A percentile compares a stretch with the other conserved stretches of the same genome.
Evolutionary conservation across 2,797 vertebrate genomes (phyloP).

Genomic region (Danio choprae): DNA sequence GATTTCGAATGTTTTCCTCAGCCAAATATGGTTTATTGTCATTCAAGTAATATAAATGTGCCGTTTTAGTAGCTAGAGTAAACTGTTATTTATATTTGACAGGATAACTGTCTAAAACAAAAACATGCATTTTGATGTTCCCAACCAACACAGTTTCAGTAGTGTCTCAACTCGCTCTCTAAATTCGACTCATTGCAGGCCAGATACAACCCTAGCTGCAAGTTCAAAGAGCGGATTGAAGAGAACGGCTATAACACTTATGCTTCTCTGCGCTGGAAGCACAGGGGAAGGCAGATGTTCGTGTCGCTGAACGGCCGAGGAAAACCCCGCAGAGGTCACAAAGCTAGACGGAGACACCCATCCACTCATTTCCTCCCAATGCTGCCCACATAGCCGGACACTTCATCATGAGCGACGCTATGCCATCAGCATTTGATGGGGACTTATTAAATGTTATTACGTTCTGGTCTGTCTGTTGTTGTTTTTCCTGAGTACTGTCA

Average conservation of each 20-base stretch:
- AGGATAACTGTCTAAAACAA: not conserved
- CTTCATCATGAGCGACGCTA: constrained; percentile 54
- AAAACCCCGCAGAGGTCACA: constrained; percentile 80
- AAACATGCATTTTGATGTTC: not conserved
- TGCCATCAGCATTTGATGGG: constrained; percentile 72
- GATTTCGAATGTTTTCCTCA: too few species aligned
- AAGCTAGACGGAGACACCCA: constrained; percentile 84
- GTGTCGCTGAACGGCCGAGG: constrained; percentile 87
- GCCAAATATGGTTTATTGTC: too few species aligned
- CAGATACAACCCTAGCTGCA: constrained; percentile 89
- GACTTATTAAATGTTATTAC: constrained; percentile 37
- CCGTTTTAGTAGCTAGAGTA: too few species aligned
- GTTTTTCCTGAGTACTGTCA: constrained; percentile 60
- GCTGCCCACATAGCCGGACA: constrained; percentile 80
- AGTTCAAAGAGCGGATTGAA: constrained; percentile 92
- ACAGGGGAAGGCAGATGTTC: constrained; percentile 89
- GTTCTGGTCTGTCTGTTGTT: constrained; percentile 11
- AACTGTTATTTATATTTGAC: too few species aligned
- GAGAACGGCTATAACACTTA: constrained; percentile 97
- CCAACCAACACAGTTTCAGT: not conserved
- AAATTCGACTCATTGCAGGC: constrained; percentile 72
- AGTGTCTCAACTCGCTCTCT: not conserved
- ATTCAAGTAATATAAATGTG: too few species aligned
- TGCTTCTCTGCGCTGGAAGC: constrained; percentile 87
- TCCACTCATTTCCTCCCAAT: constrained; percentile 95